Evolutionary conservation across 2,888 invertebrate species (phyloP).

Genomic region (Agrotis ipsilon): DNA sequence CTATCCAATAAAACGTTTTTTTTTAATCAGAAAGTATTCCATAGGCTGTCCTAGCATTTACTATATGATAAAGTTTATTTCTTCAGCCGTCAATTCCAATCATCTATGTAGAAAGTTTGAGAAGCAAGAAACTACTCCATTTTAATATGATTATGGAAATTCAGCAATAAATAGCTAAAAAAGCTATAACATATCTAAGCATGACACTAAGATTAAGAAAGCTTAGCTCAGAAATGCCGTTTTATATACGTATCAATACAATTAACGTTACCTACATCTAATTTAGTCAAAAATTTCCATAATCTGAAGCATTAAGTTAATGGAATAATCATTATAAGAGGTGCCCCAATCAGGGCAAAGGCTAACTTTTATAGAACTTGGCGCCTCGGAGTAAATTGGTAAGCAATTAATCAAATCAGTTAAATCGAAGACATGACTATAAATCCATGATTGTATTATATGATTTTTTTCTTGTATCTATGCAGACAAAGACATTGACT

Average conservation of each 20-base stretch:
- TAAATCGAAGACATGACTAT: constrained; percentile 40
- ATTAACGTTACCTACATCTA: constrained; percentile 40
- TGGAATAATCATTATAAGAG: constrained; percentile 59
- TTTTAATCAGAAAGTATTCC: neutral
- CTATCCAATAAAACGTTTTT: too few species aligned
- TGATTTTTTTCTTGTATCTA: neutral
- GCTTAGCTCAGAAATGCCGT: constrained; percentile 14
- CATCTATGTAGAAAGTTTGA: neutral
- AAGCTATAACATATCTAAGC: constrained; percentile 12
- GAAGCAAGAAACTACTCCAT: constrained; percentile 8
- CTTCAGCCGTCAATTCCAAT: neutral
- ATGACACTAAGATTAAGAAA: constrained; percentile 32
- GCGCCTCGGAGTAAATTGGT: constrained; percentile 60
- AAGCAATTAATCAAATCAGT: constrained; percentile 58
- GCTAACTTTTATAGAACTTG: constrained; percentile 61
- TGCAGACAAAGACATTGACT: too few species aligned
- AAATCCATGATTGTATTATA: constrained; percentile 7
- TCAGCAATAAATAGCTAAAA: constrained; percentile 14
- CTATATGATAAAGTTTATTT: neutral
- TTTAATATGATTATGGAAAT: constrained; percentile 35
- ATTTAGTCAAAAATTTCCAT: constrained; percentile 37
- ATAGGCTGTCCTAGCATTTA: neutral
- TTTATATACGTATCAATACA: constrained; percentile 26
- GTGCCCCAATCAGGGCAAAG: constrained; percentile 64
- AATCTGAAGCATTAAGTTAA: constrained; percentile 54